phyloP scores from a whole-genome alignment of 2,113 vertebrate species.

The Oxyura jamaicensis region DNA sequence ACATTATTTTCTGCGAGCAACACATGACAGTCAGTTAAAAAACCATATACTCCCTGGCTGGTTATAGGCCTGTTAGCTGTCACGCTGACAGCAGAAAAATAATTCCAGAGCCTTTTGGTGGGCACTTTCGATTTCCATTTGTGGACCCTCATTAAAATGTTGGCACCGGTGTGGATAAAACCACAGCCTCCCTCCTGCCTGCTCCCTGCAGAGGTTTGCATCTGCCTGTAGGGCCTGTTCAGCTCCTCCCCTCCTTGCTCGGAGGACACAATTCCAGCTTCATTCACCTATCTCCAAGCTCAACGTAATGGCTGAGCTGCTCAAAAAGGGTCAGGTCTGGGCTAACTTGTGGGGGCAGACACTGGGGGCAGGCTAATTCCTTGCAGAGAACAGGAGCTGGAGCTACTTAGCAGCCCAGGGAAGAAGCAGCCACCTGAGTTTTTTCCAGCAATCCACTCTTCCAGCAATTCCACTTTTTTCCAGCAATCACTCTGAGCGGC shows the following conservation, averaged over 20 bases:
- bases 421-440: not conserved
- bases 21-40: conserved; percentile 25
- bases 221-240: not conserved
- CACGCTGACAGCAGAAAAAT: not conserved
- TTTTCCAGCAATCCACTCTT: not conserved
- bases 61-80: not conserved
- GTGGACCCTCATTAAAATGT: not conserved
- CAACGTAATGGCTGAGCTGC: not conserved
- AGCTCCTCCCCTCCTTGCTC: not conserved
- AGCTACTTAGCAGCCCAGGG: not conserved
- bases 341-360: not conserved
- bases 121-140: not conserved
- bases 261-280: not conserved
- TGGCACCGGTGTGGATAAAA: not conserved
- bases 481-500: not conserved
- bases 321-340: not conserved
- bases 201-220: not conserved
- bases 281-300: not conserved
- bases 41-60: not conserved
- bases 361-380: not conserved
- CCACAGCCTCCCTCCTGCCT: not conserved
- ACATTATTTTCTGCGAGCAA: conserved; percentile 1
- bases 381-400: not conserved
- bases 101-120: not conserved
- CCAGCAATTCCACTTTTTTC: not conserved